Conservation (phyloP, 1,140 invertebrate species). For the Oncopeltus fasciatus region DNA sequence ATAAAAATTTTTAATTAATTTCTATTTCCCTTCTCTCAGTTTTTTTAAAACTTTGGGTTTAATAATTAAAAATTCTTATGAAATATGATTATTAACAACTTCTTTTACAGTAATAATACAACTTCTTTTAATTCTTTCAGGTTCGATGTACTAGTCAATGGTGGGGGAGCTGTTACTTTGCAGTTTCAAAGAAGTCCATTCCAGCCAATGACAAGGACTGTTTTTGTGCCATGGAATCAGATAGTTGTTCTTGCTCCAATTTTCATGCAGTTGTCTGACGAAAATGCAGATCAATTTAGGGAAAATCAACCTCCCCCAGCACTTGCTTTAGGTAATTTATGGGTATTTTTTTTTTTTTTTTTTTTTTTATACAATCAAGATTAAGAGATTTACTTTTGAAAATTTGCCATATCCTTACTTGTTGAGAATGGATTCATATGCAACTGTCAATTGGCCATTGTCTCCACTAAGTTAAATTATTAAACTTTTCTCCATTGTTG, state of each 20-base stretch:
- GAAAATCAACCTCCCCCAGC: constrained; percentile 16
- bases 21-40: too few species aligned
- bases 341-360: not conserved
- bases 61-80: too few species aligned
- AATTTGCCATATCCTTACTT: not conserved
- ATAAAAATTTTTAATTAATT: too few species aligned
- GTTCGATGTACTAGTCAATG: constrained; percentile 97
- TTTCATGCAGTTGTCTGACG: constrained; percentile 68
- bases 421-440: too few species aligned
- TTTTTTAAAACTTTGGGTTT: too few species aligned
- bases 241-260: constrained; percentile 80
- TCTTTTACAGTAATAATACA: too few species aligned
- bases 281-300: constrained; percentile 29
- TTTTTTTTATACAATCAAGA: not conserved
- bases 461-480: too few species aligned
- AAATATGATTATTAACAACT: too few species aligned
- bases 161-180: constrained; percentile 91
- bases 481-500: too few species aligned
- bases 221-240: constrained; percentile 90
- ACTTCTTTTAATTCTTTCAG: constrained; percentile 42
- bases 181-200: constrained; percentile 91
- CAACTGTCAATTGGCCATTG: too few species aligned
- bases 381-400: not conserved
- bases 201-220: constrained; percentile 65
- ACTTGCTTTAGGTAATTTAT: constrained; percentile 20